Evolutionary conservation across 2,113 vertebrate species (phyloP), one percentile per base, ranked within the genome.

Genomic region (Tyto alba): DNA sequence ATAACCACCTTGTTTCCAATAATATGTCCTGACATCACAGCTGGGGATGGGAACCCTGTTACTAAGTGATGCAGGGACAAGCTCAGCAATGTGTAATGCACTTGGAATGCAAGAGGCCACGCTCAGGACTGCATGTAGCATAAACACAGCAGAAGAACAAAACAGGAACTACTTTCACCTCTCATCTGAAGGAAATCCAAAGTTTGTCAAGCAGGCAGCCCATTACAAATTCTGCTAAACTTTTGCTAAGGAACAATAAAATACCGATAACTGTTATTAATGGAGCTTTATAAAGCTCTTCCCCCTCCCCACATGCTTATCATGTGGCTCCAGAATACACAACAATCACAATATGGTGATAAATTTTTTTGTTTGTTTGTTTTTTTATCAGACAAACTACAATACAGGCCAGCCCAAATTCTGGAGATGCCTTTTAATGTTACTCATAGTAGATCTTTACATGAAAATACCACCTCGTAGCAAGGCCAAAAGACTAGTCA

Each of bases 51-150:
- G 62, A 89, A 52, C 57, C 13, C 7, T 63, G 78, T 59, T 76
- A 76, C 14, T 14, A 85, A 81, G 25, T 5, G 43, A 93, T 59
- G n/a, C 41, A 92, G 79, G 52, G 29, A 40, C 6, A 34, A 55
- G 72, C 64, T 90, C 69, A 86, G 40, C 45, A 86, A 68, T 45
- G 71, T 9, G 23, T 89, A 69, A 93, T 4, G 18, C 40, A 66
- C 55, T 16, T 93, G 89, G 90, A 97, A 97, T 93, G 90, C 73
- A 89, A 87, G 62, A 68, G 71, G 29, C 56, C 63, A 34, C 4
- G 2, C 27, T 86, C 80, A 83, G 57, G 43, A 91, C 85, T 82
- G 12, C 48, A 56, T 36, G 41, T 15, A 29, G 29, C 71, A 69
- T 57, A 89, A 82, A 94, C 78, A 63, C 45, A 27, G 47, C 22